phyloP scores from a whole-genome alignment of 2,797 vertebrate species.

The Phylloscopus collybita region DNA sequence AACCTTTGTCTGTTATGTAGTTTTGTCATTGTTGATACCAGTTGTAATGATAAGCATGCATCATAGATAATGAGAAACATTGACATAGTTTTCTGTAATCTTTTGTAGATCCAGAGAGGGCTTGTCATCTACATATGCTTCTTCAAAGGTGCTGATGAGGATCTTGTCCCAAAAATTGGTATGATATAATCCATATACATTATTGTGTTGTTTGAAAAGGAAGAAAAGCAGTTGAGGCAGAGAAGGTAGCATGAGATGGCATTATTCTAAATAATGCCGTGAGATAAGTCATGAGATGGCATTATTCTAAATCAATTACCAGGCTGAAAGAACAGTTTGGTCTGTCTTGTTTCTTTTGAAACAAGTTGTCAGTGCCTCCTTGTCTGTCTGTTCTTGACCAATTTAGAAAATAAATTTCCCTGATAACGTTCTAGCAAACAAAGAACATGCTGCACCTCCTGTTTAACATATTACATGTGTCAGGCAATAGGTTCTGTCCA shows the following conservation, averaged over 20 bases:
- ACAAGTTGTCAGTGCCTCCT: neutral
- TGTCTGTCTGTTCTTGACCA: neutral
- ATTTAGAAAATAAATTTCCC: neutral
- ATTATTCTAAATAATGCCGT: neutral
- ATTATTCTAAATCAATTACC: neutral
- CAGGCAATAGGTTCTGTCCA: neutral
- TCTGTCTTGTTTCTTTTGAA: neutral
- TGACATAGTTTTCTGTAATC: slow-evolving; percentile 37
- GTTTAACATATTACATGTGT: neutral
- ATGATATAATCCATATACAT: slow-evolving; percentile 31
- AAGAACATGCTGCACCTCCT: neutral
- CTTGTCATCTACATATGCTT: slow-evolving; percentile 94
- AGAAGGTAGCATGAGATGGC: neutral
- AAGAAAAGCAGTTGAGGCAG: neutral
- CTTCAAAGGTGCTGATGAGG: slow-evolving; percentile 90
- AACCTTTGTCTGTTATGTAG: neutral
- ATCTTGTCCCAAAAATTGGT: slow-evolving; percentile 92
- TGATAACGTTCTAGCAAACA: neutral
- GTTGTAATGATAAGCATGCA: neutral
- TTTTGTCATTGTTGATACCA: neutral
- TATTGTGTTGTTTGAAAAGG: neutral
- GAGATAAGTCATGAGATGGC: neutral
- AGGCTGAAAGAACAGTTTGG: neutral
- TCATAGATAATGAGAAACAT: neutral
- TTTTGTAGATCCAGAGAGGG: slow-evolving; percentile 86